These are phyloP conservation scores for Ochotona curzoniae DNA, from an alignment of 2,113 vertebrate species.

Conservation along the genomic window DNA sequence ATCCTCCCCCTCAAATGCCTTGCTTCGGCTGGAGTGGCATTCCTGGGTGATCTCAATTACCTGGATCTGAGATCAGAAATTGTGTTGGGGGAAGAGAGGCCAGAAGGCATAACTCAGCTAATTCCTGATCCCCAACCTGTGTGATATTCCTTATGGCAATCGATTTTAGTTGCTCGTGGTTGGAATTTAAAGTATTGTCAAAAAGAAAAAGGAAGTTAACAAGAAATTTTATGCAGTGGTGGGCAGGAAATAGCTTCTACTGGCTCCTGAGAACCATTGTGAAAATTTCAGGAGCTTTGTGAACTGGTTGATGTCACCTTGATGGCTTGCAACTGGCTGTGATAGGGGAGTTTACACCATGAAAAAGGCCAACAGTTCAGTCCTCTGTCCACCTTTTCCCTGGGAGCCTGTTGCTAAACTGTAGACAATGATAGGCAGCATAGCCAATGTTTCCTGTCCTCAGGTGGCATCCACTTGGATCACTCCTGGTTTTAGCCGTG, in stretches of 20 bases:
- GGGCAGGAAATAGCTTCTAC: neutral
- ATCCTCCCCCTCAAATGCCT: neutral
- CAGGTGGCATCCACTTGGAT: neutral
- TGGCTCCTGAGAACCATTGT: neutral
- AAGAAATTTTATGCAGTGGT: neutral
- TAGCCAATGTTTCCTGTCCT: neutral
- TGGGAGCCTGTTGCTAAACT: neutral
- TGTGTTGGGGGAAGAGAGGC: neutral
- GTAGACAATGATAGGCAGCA: neutral
- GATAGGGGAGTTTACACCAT: neutral
- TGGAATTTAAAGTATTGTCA: slow-evolving; percentile 38
- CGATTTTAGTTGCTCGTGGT: neutral
- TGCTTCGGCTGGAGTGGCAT: neutral
- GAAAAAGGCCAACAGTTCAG: neutral
- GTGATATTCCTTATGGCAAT: neutral
- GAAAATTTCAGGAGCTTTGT: neutral
- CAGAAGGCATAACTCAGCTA: neutral
- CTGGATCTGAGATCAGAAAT: neutral
- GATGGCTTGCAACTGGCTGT: neutral
- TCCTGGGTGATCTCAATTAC: neutral
- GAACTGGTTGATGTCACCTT: neutral
- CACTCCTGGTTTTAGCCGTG: neutral
- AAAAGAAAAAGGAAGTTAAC: slow-evolving; percentile 4
- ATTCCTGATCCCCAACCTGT: neutral
- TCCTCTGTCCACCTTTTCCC: neutral